Percentiles rank a stretch among this genome's conserved stretches.
Evolutionary conservation across 2,113 vertebrate species (phyloP).

Genomic region (Seriola aureovittata): DNA sequence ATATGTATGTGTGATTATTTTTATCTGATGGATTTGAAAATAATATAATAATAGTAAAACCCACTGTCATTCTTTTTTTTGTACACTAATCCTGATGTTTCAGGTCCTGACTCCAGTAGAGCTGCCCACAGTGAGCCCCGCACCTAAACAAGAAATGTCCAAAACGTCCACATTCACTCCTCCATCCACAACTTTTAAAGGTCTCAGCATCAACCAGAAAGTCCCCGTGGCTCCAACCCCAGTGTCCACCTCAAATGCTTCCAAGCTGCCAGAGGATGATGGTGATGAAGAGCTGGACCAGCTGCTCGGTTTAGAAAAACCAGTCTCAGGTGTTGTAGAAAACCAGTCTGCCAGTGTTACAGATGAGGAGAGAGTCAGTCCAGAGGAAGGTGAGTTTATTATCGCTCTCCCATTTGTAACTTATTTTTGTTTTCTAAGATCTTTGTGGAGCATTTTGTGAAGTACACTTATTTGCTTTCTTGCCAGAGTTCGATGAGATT

Average conservation of each 20-base stretch:
- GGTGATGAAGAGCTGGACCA: constrained; percentile 91
- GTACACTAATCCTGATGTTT: not conserved
- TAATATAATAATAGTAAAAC: not conserved
- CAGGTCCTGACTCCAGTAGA: constrained; percentile 88
- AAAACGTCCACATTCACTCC: constrained; percentile 65
- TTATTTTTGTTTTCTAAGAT: too few relatives aligned
- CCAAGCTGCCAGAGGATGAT: constrained; percentile 67
- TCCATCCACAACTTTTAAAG: constrained; percentile 16
- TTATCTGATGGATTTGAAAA: too few relatives aligned
- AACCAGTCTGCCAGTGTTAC: not conserved
- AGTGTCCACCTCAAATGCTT: not conserved
- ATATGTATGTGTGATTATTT: too few relatives aligned
- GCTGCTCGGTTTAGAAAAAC: constrained; percentile 88
- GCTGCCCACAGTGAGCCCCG: constrained; percentile 84
- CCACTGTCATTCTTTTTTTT: not conserved
- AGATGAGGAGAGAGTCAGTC: constrained; percentile 28
- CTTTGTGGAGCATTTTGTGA: not conserved
- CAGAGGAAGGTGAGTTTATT: constrained; percentile 54
- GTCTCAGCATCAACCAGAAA: not conserved
- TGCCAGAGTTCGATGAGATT: not conserved
- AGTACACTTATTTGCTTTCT: not conserved
- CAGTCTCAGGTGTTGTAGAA: constrained; percentile 54
- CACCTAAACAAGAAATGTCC: constrained; percentile 73
- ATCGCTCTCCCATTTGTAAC: too few relatives aligned
- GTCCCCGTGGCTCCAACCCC: constrained; percentile 10